A percentile compares a stretch with the other conserved stretches of the same genome.
Conservation (phyloP, 1,140 invertebrate species). For the Trichoplusia ni region DNA sequence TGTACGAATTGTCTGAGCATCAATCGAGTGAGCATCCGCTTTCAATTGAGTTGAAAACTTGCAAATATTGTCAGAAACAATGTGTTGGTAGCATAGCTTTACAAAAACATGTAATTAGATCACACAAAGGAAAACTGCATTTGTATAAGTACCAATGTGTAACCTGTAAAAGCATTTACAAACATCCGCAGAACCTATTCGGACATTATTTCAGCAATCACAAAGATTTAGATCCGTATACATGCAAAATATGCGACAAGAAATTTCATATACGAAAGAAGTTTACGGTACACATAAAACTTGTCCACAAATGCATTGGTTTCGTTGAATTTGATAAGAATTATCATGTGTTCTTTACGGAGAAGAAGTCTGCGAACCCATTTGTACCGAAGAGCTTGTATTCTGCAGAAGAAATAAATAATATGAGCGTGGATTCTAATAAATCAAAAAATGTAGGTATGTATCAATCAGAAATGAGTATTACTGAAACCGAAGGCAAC, state of each 20-base stretch:
- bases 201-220: conserved; percentile 62
- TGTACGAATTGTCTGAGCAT: conserved; percentile 52
- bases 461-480: conserved; percentile 32
- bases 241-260: conserved; percentile 64
- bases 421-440: too few relatives aligned
- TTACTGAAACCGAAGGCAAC: conserved; percentile 49
- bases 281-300: conserved; percentile 69
- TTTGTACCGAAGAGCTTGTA: conserved; percentile 41
- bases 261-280: conserved; percentile 59
- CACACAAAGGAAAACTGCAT: conserved; percentile 47
- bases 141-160: conserved; percentile 67
- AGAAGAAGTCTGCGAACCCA: conserved; percentile 56
- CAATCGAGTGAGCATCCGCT: conserved; percentile 39
- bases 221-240: conserved; percentile 61
- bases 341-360: conserved; percentile 63
- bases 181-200: conserved; percentile 66
- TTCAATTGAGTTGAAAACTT: conserved; percentile 39
- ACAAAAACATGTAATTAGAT: conserved; percentile 60
- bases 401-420: not conserved
- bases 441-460: too few relatives aligned
- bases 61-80: conserved; percentile 57
- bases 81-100: conserved; percentile 50
- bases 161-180: conserved; percentile 55
- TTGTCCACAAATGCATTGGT: conserved; percentile 60
- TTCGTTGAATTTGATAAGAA: conserved; percentile 71